Evolutionary conservation across 1,140 invertebrate genomes (phyloP), one percentile per base, ranked within the genome.

Genomic region (Parapsyche elsis): DNA sequence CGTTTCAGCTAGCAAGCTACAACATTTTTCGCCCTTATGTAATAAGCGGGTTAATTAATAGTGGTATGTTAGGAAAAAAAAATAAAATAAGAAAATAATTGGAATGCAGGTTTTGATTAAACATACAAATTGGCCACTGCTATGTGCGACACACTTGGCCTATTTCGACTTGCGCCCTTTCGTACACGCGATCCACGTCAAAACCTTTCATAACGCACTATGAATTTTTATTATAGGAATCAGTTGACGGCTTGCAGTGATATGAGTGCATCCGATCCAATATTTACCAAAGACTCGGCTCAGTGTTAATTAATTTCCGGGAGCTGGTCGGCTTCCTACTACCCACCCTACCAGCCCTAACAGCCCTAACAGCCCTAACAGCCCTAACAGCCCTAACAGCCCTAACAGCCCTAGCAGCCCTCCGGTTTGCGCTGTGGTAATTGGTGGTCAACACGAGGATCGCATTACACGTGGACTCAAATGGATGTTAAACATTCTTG

Each of bases 371-470:
- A n/a, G n/a, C n/a, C n/a, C n/a, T n/a, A n/a, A n/a, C n/a, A n/a
- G 19, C 9, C 61, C 61, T 14, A 16, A 1, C 49, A 16, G 49
- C 10, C 61, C 12, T 38, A 38, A 4, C 30, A 38, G 30, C 30
- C 30, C 30, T 38, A 38, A 1, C 30, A 38, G 2, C 30, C 30
- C 30, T 7, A 38, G 1, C 30, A 38, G 5, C 1, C 61, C 61
- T 26, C 14, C 19, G 30, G 30, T 38, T 38, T 38, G 30, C 30
- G 30, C 38, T 16, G 45, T 30, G 30, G 57, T 77, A 77, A 77
- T 77, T 77, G 75, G 57, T 77, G 75, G 75, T 77, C 75, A 77
- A 77, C 75, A 77, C 30, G 53, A 77, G 75, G 24, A 64, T 77
- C 75, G 44, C 21, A 38, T 77, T 61, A 77, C 75, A 64, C 16